Conservation (phyloP, 2,797 vertebrate genomes). For the Betta splendens region DNA sequence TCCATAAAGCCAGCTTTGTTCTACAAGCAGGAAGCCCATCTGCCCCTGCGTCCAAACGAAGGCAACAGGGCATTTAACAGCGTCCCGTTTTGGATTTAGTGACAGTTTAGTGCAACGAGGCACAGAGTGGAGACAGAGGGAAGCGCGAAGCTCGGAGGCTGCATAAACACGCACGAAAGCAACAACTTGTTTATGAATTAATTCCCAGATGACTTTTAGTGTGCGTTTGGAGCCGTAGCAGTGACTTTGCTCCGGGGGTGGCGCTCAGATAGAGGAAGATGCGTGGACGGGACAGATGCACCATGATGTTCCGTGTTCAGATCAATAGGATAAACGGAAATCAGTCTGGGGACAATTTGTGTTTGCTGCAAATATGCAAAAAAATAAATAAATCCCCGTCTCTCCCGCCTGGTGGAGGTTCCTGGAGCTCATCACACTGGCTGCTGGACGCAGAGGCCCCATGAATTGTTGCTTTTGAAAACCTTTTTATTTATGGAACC, state of each 20-base stretch:
- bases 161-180: slow-evolving; percentile 20
- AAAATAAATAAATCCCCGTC: too few relatives aligned
- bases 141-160: slow-evolving; percentile 34
- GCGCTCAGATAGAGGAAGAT: not conserved
- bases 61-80: slow-evolving; percentile 48
- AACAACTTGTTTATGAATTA: slow-evolving; percentile 1
- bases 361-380: too few relatives aligned
- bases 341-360: not conserved
- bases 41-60: slow-evolving; percentile 64
- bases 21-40: slow-evolving; percentile 56
- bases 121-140: slow-evolving; percentile 20
- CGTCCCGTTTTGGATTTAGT: slow-evolving; percentile 55
- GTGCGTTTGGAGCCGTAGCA: not conserved
- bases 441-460: slow-evolving; percentile 1
- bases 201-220: not conserved
- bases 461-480: slow-evolving; percentile 24
- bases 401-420: slow-evolving; percentile 6
- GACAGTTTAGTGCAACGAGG: slow-evolving; percentile 45
- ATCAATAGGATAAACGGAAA: not conserved
- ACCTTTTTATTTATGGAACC: slow-evolving; percentile 38
- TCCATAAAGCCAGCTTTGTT: slow-evolving; percentile 65
- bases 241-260: not conserved
- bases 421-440: slow-evolving; percentile 15
- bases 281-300: not conserved
- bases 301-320: not conserved